Evolutionary conservation across 92 coral and sea anemone species (phyloP).

Genomic region (Blastomussa wellsi): DNA sequence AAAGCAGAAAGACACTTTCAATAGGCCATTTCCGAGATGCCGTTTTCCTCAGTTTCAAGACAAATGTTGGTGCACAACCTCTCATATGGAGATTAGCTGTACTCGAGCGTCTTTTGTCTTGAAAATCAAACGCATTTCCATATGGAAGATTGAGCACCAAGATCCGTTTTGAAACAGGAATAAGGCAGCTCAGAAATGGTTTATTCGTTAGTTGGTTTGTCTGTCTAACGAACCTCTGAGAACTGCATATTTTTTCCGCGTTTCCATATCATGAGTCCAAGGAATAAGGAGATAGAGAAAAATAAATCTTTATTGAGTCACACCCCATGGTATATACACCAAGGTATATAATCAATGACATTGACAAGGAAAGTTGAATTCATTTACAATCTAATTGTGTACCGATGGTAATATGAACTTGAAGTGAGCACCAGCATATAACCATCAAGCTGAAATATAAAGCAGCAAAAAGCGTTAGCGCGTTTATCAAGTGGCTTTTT

Average conservation of each 20-base stretch:
- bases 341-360: neutral
- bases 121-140: too few species aligned
- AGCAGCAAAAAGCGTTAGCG: neutral
- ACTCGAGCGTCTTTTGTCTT: too few species aligned
- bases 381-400: neutral
- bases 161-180: too few species aligned
- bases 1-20: too few species aligned
- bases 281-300: neutral
- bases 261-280: neutral
- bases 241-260: neutral
- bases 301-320: slow-evolving; percentile 6
- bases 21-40: too few species aligned
- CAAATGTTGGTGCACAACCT: too few species aligned
- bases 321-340: neutral
- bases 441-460: slow-evolving; percentile 33
- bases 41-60: too few species aligned
- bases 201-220: too few species aligned
- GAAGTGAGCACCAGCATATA: neutral
- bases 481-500: neutral
- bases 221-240: too few species aligned
- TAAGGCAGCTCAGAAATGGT: too few species aligned
- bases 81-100: too few species aligned
- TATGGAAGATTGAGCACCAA: too few species aligned
- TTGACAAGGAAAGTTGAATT: neutral
- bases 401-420: neutral